Base-by-base conservation (phyloP, 2,113 vertebrate species). In the Dicaeum eximium region DNA sequence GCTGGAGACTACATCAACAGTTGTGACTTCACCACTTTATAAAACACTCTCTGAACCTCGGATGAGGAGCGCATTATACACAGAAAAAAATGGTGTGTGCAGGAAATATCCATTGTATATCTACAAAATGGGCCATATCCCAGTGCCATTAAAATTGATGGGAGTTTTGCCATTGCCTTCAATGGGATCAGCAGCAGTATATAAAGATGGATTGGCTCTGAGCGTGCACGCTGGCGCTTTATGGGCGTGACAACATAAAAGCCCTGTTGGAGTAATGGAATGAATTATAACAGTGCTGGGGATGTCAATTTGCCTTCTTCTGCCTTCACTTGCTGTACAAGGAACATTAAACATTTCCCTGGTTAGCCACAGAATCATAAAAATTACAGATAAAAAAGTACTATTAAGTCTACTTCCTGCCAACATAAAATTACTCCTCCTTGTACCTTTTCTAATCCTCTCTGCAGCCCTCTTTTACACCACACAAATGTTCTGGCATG, bases 121-220 rank as follows among this genome's bases (percentile, higher is more conserved):
- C 94, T 84, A 86, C 83, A 95, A 91, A 96, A 95, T 91, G 91
- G 92, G 92, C 94, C 91, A 95, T 92, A 91, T 95, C 80, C 92
- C 92, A 72, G 24, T 24, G 80, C 96, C 83, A 89, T 93, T 87
- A 91, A 92, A 91, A 91, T 79, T 93, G 89, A 96, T 95, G 95
- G 83, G 77, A 96, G 92, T 86, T 96, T 71, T 95, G 92, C 86
- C 77, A 93, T 42, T 93, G 80, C 79, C 91, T 86, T 92, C 83
- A 92, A 75, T 79, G 80, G 95, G 83, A 95, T 88, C 95, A 95
- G 92, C 69, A 81, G 95, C 80, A 95, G 69, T 89, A 75, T 74
- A 95, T 93, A 91, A 95, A 95, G 95, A 96, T 93, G 96, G 93
- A 96, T 93, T 92, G 93, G 89, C 91, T 91, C 56, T 82, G 72